A percentile compares a stretch with the other conserved stretches of the same genome.
phyloP scores from a whole-genome alignment of 1,140 invertebrate genomes.

The Tachypleus tridentatus region DNA sequence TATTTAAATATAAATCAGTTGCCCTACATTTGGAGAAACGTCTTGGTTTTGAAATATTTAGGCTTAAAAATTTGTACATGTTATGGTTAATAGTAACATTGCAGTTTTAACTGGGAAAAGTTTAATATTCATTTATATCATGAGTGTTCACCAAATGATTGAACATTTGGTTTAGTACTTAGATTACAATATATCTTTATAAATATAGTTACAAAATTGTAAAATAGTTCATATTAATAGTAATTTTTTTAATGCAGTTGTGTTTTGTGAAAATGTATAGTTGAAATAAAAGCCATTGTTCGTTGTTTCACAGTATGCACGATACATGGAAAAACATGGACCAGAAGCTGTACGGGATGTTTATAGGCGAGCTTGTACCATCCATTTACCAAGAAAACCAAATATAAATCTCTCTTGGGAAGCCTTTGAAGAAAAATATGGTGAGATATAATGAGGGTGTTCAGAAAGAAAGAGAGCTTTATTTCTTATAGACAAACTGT shows the following conservation, averaged over 20 bases:
- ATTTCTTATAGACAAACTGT: no score
- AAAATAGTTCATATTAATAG: background rate
- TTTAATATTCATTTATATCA: no score
- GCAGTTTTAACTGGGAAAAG: no score
- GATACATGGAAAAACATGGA: slow-evolving; percentile 55
- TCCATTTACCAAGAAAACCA: slow-evolving; percentile 87
- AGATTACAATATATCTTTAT: no score
- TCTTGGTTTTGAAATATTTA: no score
- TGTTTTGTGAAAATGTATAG: slow-evolving; percentile 2
- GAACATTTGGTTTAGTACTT: no score
- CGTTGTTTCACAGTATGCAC: slow-evolving; percentile 49
- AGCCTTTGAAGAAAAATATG: slow-evolving; percentile 81
- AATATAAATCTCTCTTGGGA: slow-evolving; percentile 87
- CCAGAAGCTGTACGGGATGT: slow-evolving; percentile 55
- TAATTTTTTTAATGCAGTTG: background rate
- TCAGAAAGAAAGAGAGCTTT: no score
- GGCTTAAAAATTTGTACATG: no score
- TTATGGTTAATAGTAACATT: no score
- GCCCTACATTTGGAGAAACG: no score
- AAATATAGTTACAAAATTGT: background rate
- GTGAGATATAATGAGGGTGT: slow-evolving; percentile 28
- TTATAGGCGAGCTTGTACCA: slow-evolving; percentile 74
- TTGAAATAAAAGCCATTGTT: background rate
- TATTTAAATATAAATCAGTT: no score
- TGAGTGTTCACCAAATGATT: no score